Base-by-base conservation (phyloP, 92 coral and sea anemone genomes). In the Zoanthus sansibaricus region DNA sequence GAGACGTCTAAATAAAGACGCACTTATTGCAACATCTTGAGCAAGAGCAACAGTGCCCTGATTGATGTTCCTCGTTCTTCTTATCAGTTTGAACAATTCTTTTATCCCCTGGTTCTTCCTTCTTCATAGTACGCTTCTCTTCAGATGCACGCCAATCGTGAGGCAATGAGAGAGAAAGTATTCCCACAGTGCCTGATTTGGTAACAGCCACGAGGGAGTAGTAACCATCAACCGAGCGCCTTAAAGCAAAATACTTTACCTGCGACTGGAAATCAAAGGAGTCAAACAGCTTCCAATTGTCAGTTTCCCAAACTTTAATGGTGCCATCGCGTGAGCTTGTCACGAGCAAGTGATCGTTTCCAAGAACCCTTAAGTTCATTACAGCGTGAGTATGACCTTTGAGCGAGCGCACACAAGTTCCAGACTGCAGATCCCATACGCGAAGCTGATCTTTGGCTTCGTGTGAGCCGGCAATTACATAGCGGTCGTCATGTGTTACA, bases 281-380 rank as follows among this genome's bases (percentile, higher is more conserved):
- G 51, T 79, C 72, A 45, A 93, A 44, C 82, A 94, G 66, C 54
- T 89, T 77, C 67, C 91, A 93, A 9, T 70, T 88, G 8, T 62
- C 72, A 17, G 90, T 89, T 77, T 86, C 82, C 98, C 98, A 94
- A 58, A 91, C 90, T 54, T 94, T 94, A 47, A 93, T 86, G 12
- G 98, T 94, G 5, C 98, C 95, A 74, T 94, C 98, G 33, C 98
- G 94, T 30, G 98, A 94, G 89, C 98, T 94, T 33, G 95, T 86
- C 17, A 93, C 68, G 72, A 94, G 52, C 89, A 91, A 44, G 15
- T 66, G 86, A 47, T 83, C 91, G 15, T 75, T 85, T 32, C 72
- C 82, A 54, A 91, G 72, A 15, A 94, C 66, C 78, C 18, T 48
- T 13, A 94, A 78, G 48, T 89, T 80, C 98, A 94, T 94, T 13